These are phyloP conservation scores for Garrulus glandarius DNA, from an alignment of 2,797 vertebrate species.

Conservation along the genomic window DNA sequence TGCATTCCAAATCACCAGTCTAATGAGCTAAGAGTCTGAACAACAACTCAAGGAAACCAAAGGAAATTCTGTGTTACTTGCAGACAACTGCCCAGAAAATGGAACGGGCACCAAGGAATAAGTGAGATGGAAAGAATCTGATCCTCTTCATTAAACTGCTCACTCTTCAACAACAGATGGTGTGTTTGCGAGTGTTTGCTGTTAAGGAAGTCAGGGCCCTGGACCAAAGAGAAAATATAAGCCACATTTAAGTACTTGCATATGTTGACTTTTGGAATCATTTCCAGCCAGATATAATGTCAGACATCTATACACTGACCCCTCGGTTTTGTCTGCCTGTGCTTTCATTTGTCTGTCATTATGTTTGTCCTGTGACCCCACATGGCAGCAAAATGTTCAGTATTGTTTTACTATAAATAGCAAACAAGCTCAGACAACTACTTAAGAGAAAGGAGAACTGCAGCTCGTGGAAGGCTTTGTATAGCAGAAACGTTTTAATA, in stretches of 20 bases:
- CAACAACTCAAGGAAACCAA: background rate
- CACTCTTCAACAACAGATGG: conserved; percentile 40
- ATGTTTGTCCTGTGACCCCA: background rate
- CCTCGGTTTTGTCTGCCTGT: background rate
- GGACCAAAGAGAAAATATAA: conserved; percentile 44
- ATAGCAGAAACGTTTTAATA: background rate
- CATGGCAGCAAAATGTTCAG: background rate
- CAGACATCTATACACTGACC: background rate
- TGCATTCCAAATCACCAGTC: background rate
- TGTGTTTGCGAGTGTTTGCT: background rate
- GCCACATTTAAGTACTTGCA: conserved; percentile 26
- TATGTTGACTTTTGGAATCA: conserved; percentile 32
- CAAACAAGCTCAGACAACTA: background rate
- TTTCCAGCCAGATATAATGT: conserved; percentile 9
- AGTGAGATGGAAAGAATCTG: conserved; percentile 32
- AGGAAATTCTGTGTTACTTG: background rate
- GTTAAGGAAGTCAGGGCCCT: conserved; percentile 17
- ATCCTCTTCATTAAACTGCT: conserved; percentile 46
- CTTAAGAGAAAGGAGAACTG: background rate
- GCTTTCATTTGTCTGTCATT: background rate
- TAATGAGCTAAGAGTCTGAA: background rate
- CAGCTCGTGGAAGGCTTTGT: background rate
- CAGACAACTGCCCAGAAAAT: background rate
- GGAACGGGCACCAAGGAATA: background rate
- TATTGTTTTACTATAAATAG: background rate